These are phyloP conservation scores for Hucho hucho DNA, from an alignment of 2,113 vertebrate species.

Conservation along the genomic window DNA sequence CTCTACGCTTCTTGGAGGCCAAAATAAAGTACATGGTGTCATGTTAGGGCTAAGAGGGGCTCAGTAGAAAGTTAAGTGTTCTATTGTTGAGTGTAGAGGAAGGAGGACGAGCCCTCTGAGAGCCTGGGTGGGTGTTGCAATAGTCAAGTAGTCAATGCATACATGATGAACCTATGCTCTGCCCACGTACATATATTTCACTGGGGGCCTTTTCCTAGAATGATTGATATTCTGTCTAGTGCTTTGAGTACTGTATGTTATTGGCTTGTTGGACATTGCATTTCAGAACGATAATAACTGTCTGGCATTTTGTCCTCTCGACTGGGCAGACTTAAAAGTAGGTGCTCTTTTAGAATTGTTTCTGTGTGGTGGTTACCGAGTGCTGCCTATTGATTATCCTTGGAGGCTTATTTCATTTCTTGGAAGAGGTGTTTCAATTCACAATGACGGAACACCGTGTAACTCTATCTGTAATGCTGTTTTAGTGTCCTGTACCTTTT, in stretches of 20 bases:
- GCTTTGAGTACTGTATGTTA: neutral
- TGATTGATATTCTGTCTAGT: neutral
- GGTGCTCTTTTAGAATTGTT: neutral
- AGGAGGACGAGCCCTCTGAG: neutral
- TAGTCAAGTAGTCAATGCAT: neutral
- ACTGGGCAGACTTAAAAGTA: slow-evolving; percentile 54
- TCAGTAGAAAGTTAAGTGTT: slow-evolving; percentile 8
- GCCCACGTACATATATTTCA: neutral
- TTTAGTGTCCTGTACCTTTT: neutral
- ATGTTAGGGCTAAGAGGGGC: neutral
- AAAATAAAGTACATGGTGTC: slow-evolving; percentile 33
- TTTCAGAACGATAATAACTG: neutral
- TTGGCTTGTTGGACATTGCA: neutral
- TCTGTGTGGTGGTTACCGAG: neutral
- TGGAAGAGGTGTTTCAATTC: neutral
- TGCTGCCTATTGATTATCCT: slow-evolving; percentile 16
- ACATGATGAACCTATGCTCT: too few relatives aligned
- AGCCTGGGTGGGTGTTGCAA: neutral
- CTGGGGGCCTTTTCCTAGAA: neutral
- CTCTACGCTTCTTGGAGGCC: slow-evolving; percentile 27
- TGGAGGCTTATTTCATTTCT: neutral
- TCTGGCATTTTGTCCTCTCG: slow-evolving; percentile 4
- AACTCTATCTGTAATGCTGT: slow-evolving; percentile 14
- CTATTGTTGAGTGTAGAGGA: neutral
- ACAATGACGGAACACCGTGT: neutral